Percentiles rank a stretch among this genome's conserved stretches.
Conservation (phyloP, 2,113 vertebrate genomes). For the Salvelinus sp. region DNA sequence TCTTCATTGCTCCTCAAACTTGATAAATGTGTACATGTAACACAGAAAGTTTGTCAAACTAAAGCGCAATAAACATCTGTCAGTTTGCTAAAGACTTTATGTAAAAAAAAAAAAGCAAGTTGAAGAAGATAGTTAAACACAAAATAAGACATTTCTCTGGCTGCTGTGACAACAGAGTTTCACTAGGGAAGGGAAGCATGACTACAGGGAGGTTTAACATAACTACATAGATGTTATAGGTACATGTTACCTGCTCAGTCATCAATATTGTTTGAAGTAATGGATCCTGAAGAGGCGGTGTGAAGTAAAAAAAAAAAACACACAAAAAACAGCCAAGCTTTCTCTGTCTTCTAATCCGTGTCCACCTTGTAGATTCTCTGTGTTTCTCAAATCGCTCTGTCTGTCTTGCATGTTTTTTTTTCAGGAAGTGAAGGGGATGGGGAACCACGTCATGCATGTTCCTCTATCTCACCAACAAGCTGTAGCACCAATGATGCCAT, state of each 20-base stretch:
- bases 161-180: neutral
- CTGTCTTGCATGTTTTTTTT: slow-evolving; percentile 63
- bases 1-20: neutral
- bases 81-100: neutral
- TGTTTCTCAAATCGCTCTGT: slow-evolving; percentile 56
- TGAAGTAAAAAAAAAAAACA: neutral
- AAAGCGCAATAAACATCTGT: neutral
- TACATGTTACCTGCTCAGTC: slow-evolving; percentile 51
- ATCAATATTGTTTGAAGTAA: slow-evolving; percentile 10
- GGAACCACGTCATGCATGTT: slow-evolving; percentile 71
- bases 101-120: neutral
- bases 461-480: slow-evolving; percentile 78
- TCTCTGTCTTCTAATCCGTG: slow-evolving; percentile 36
- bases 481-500: slow-evolving; percentile 61
- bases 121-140: neutral
- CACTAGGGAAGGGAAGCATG: neutral
- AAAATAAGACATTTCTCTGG: neutral
- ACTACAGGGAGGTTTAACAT: neutral
- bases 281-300: slow-evolving; percentile 5
- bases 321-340: neutral
- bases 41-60: neutral
- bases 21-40: neutral
- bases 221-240: slow-evolving; percentile 1
- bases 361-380: neutral
- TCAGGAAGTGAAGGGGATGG: slow-evolving; percentile 72